Evolutionary conservation across 2,888 invertebrate species (phyloP), one percentile per base, ranked within the genome.

Genomic region (Stenodema calcarata): DNA sequence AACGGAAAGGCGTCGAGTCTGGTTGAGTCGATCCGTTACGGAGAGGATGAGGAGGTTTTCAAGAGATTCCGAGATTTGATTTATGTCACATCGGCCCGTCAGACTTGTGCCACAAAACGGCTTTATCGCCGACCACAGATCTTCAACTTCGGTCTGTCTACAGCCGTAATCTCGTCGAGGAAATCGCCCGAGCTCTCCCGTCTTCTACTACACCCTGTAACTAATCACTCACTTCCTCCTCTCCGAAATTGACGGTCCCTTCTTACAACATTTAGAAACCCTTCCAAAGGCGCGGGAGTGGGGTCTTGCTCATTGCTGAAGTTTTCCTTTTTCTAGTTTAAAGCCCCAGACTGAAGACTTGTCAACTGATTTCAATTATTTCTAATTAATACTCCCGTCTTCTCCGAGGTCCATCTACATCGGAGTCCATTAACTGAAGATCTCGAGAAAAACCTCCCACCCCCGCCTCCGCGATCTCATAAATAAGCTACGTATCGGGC

Each of bases 341-440:
- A 54, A 54, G 50, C 44, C 30, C 18, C n/a, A 35, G 75, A 75
- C 70, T 44, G 44, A 18, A 23, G 42, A 18, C 73, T 84, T 73
- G 84, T 73, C 82, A 23, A 82, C 82, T 82, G 82, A 82, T 82
- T 82, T 82, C 84, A 84, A 84, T 84, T 84, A 84, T 84, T 84
- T 84, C 23, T 73, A 42, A 84, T 84, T 84, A 47, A 84, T 84
- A 73, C 73, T 84, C 42, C 28, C 62, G 62, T 62, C 30, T 80
- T 80, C n/a, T 44, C 80, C 54, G 80, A 54, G 80, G 54, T 80
- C 80, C 80, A 80, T 80, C 80, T 80, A 27, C 80, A 54, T 54
- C 80, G 50, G 54, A 18, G 54, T 27, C 54, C 80, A 80, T 80
- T 80, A 80, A 30, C 50, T 30, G 35, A 80, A 30, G 41, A 27